phyloP scores from a whole-genome alignment of 2,113 vertebrate genomes.

The Tichodroma muraria region DNA sequence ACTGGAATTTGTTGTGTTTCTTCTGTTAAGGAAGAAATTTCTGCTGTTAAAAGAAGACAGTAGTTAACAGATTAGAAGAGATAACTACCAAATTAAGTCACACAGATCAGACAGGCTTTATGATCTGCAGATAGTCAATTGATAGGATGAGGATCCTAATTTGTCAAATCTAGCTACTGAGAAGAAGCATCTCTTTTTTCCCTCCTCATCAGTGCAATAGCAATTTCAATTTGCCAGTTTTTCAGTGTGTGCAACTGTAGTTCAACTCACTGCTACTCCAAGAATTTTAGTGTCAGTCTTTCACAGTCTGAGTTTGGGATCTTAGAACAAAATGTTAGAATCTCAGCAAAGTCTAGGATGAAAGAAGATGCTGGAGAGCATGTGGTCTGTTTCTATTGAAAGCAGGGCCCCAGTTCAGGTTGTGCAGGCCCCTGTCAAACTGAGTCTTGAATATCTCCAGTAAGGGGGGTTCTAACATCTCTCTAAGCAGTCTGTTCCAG shows the following conservation, averaged over 20 bases:
- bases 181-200: neutral
- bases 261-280: neutral
- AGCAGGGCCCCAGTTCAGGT: neutral
- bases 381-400: neutral
- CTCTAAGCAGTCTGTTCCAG: neutral
- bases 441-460: neutral
- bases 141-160: neutral
- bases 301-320: neutral
- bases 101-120: slow-evolving; percentile 21
- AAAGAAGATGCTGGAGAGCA: neutral
- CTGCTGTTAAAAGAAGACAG: neutral
- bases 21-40: neutral
- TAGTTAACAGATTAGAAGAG: slow-evolving; percentile 24
- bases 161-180: neutral
- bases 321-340: neutral
- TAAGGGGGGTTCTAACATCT: neutral
- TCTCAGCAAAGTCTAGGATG: neutral
- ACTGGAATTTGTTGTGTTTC: neutral
- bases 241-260: neutral
- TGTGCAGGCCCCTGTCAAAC: neutral
- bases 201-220: neutral
- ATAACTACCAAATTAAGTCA: slow-evolving; percentile 34
- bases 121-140: neutral
- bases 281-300: neutral
- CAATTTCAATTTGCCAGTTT: neutral